A percentile compares a stretch with the other conserved stretches of the same genome.
Evolutionary conservation across 2,113 vertebrate genomes (phyloP).

Genomic region (Eira barbara): DNA sequence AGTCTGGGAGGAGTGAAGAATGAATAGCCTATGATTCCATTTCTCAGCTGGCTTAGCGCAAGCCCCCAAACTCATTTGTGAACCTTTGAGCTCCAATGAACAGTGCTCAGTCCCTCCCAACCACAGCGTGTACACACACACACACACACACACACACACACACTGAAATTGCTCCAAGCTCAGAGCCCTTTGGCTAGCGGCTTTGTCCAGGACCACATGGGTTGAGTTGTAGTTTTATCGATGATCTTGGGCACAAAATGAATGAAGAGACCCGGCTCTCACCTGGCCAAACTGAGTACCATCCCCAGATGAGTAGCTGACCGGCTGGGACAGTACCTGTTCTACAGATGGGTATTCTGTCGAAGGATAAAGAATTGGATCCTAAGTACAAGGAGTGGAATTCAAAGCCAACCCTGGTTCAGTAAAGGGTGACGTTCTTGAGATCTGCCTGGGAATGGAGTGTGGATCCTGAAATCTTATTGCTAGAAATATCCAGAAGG

Average conservation of each 20-base stretch:
- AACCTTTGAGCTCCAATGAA: constrained; percentile 6
- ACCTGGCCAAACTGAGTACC: neutral
- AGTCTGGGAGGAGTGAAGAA: neutral
- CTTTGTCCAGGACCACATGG: neutral
- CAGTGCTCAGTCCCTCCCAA: neutral
- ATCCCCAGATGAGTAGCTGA: neutral
- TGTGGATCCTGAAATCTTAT: neutral
- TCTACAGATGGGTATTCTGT: neutral
- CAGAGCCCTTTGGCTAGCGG: neutral
- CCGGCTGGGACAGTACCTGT: neutral
- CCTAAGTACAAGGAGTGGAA: neutral
- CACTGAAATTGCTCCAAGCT: neutral
- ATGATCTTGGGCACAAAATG: neutral
- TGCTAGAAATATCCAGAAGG: neutral
- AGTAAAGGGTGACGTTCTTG: neutral
- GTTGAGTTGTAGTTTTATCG: neutral
- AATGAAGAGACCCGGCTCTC: neutral
- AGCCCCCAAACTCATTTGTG: neutral
- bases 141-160: too few relatives aligned
- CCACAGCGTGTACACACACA: too few relatives aligned
- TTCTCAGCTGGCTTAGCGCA: neutral
- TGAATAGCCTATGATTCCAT: neutral
- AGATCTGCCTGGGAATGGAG: neutral
- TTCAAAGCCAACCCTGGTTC: neutral
- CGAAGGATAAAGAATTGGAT: neutral